Evolutionary conservation across 1,140 invertebrate species (phyloP).

Genomic region (Tribolium castaneum): DNA sequence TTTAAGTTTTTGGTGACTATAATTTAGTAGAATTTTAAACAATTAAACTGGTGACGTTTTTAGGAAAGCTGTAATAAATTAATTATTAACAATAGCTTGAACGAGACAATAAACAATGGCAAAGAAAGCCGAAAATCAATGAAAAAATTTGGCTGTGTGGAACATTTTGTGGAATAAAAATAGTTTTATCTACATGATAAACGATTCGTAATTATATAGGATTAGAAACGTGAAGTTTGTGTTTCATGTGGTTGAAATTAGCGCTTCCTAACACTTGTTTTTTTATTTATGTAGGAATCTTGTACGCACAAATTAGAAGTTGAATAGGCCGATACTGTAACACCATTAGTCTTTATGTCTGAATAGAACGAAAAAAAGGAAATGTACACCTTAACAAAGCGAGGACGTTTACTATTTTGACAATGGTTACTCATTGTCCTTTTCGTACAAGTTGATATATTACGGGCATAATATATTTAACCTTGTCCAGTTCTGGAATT

Average conservation of each 20-base stretch:
- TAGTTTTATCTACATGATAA: neutral
- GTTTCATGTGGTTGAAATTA: neutral
- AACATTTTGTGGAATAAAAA: neutral
- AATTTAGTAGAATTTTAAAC: neutral
- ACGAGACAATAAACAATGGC: neutral
- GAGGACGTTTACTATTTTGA: slow-evolving; percentile 16
- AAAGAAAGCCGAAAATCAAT: neutral
- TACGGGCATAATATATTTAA: neutral
- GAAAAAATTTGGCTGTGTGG: neutral
- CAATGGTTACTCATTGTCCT: slow-evolving; percentile 24
- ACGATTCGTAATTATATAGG: neutral
- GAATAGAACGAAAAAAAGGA: neutral
- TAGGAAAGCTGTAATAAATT: neutral
- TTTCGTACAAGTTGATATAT: slow-evolving; percentile 18
- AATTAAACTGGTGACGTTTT: neutral
- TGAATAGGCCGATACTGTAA: neutral
- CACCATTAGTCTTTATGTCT: slow-evolving; percentile 23
- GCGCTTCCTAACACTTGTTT: neutral
- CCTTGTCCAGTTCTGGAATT: slow-evolving; percentile 2
- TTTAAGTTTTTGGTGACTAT: too few species aligned
- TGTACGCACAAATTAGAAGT: neutral
- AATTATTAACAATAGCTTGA: neutral
- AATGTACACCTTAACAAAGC: slow-evolving; percentile 9
- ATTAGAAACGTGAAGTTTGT: neutral
- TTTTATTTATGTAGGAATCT: slow-evolving; percentile 11